These are phyloP conservation scores for Branchinecta lindahli DNA, from an alignment of 1,140 invertebrate species.

Conservation along the genomic window DNA sequence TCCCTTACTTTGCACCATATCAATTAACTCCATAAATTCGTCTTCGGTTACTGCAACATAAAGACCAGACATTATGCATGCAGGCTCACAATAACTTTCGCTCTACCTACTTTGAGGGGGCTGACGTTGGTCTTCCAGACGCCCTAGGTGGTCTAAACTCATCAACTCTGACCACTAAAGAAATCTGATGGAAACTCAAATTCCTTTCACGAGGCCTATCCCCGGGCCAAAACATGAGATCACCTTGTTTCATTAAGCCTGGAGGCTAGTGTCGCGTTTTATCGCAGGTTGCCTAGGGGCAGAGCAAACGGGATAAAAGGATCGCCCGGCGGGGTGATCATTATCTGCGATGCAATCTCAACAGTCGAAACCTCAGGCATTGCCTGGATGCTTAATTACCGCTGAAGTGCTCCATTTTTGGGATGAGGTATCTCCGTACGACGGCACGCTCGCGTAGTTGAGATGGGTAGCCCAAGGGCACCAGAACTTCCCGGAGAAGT, in stretches of 20 bases:
- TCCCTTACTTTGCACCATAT: too few species aligned
- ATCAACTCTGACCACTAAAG: not conserved
- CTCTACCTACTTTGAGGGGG: too few species aligned
- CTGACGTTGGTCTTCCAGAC: too few species aligned
- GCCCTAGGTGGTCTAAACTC: too few species aligned
- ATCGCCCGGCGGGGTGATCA: not conserved
- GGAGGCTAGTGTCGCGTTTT: conserved; percentile 2
- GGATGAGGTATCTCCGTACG: not conserved
- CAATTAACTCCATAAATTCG: too few species aligned
- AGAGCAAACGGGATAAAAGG: not conserved
- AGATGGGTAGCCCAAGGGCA: not conserved
- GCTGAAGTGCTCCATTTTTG: conserved; percentile 1
- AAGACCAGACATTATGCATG: too few species aligned
- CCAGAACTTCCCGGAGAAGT: not conserved
- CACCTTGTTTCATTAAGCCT: not conserved
- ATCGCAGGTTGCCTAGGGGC: not conserved
- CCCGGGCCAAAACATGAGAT: not conserved
- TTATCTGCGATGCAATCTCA: conserved; percentile 6
- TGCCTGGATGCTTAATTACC: conserved; percentile 3
- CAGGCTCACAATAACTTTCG: too few species aligned
- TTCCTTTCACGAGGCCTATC: not conserved
- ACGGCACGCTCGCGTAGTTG: not conserved
- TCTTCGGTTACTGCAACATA: too few species aligned
- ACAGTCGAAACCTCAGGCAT: not conserved
- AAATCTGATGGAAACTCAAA: not conserved